Evolutionary conservation across 1,140 invertebrate species (phyloP).

Genomic region (honey bee (Apis mellifera)): DNA sequence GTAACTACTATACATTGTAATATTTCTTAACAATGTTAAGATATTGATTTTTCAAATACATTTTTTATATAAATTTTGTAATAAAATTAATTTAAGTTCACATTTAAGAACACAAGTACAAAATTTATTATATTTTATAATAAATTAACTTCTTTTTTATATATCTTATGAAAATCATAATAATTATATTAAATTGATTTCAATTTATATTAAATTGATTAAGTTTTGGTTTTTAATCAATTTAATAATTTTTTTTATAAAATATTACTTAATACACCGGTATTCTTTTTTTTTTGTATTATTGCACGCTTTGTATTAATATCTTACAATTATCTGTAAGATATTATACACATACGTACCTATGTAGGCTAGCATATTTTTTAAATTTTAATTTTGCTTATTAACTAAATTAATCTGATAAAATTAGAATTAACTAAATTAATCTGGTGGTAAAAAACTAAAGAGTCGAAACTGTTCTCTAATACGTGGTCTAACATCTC

Average conservation of each 20-base stretch:
- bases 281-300: slow-evolving; percentile 9
- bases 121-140: not conserved
- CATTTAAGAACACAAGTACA: not conserved
- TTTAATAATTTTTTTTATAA: slow-evolving; percentile 4
- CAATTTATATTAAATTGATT: not conserved
- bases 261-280: slow-evolving; percentile 16
- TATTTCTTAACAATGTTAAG: slow-evolving; percentile 32
- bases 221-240: not conserved
- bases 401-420: slow-evolving; percentile 85
- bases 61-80: not conserved
- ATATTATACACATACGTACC: slow-evolving; percentile 42
- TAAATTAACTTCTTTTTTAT: not conserved
- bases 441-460: slow-evolving; percentile 93
- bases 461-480: slow-evolving; percentile 94
- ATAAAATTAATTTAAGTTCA: slow-evolving; percentile 17
- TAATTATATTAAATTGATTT: too few species aligned
- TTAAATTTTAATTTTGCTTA: slow-evolving; percentile 46
- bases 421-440: slow-evolving; percentile 72
- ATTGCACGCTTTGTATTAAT: slow-evolving; percentile 36
- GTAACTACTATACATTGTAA: slow-evolving; percentile 11
- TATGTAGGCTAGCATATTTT: slow-evolving; percentile 30
- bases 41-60: slow-evolving; percentile 27
- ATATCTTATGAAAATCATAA: slow-evolving; percentile 5
- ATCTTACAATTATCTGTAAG: slow-evolving; percentile 53
- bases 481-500: slow-evolving; percentile 95